A percentile compares a stretch with the other conserved stretches of the same genome.
Evolutionary conservation across 2,888 invertebrate species (phyloP).

Genomic region (Uropetala carovei): DNA sequence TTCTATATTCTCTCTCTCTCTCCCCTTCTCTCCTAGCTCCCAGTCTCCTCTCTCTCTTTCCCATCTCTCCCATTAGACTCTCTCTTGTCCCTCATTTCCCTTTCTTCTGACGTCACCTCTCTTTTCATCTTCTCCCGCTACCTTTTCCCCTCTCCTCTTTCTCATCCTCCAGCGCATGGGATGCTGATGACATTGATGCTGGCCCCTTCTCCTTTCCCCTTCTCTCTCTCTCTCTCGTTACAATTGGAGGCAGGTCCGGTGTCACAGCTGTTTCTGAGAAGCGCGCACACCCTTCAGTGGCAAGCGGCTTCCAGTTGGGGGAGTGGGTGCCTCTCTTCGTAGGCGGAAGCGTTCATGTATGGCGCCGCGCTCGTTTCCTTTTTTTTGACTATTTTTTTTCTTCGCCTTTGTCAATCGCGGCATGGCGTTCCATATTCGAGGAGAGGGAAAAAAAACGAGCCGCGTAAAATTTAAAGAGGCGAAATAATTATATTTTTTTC

Average conservation of each 20-base stretch:
- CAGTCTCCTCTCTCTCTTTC: not conserved
- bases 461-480: too few species aligned
- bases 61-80: not conserved
- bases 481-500: too few species aligned
- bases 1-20: not conserved
- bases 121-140: not conserved
- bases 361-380: not conserved
- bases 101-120: not conserved
- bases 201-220: not conserved
- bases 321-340: not conserved
- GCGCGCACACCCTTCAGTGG: not conserved
- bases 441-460: not conserved
- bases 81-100: not conserved
- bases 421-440: not conserved
- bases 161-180: not conserved
- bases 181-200: slow-evolving; percentile 48
- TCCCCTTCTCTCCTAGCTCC: not conserved
- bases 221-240: not conserved
- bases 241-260: slow-evolving; percentile 31
- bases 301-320: slow-evolving; percentile 18
- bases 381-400: not conserved
- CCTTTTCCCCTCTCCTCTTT: not conserved
- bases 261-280: slow-evolving; percentile 32
- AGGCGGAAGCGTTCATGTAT: not conserved
- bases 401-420: not conserved